Base-by-base conservation (phyloP, 2,888 invertebrate genomes). In the Rapana venosa region DNA sequence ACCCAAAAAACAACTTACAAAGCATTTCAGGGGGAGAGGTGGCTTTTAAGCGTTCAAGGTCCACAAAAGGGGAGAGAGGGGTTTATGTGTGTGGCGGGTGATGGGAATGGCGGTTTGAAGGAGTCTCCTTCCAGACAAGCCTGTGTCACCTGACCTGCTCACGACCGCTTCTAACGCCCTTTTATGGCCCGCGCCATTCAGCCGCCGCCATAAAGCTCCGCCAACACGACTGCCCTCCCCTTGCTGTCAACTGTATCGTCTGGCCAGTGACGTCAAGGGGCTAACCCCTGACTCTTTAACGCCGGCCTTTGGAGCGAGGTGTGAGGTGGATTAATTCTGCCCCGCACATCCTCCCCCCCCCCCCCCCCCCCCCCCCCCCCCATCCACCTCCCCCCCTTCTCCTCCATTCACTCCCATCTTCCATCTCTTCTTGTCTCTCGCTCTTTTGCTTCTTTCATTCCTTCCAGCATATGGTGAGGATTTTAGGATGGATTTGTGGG, bases 121-220 rank as follows among this genome's bases (percentile, higher is more conserved):
- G 81, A 83, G 47, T 83, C 36, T 22, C 22, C 26, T 2, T 17
- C 47, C 81, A 79, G 81, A 36, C 81, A 83, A 26, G 6, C 26
- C 81, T 22, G 36, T 83, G 81, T 83, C 81, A 83, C 81, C 81
- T 30, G 81, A 83, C 36, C 81, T 83, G 81, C 81, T 83, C 81
- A 36, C 81, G 47, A 83, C 81, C 81, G 81, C 81, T 83, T 83
- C 81, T 83, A 83, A 47, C 81, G 81, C 81, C 36, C 47, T 47
- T 5, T 47, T 6, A 26, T 47, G 47, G 22, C 81, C 30, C 81
- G 81, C 47, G 36, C 36, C 36, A 47, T 83, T 47, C 26, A 26
- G 81, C 36, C 20, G 22, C 47, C 47, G 81, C 81, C 20, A 83
- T 83, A 36, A 83, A 47, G 26, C 30, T 5, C 26, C 36, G 26